Base-by-base conservation (phyloP, 2,888 invertebrate species). In the Pegoplata infirma region DNA sequence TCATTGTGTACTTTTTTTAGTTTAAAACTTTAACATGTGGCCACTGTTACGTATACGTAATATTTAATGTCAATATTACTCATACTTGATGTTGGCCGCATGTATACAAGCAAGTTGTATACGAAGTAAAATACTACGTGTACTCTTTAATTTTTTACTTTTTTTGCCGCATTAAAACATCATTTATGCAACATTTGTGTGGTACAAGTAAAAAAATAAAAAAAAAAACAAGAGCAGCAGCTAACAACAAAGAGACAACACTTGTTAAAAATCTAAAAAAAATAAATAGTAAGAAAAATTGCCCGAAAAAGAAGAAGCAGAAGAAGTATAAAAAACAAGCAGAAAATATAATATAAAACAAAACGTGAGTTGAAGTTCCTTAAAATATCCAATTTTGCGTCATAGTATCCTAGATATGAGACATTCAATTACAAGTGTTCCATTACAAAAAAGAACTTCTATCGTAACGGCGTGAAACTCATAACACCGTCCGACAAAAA, bases 101-200 rank as follows among this genome's bases (percentile, higher is more conserved):
- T 17, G 14, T 63, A 14, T n/a, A n/a, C n/a, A n/a, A n/a, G n/a
- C 19, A 47, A 12, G 16, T 5, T 21, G 21, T 21, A 21, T 16
- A 53, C 10, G 51, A 16, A 0, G 12, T 40, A n/a, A 40, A 40
- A n/a, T n/a, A n/a, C n/a, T 58, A 5, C 10, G 14, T 40, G 25
- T 46, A 14, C 32, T n/a, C 17, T 10, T 47, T n/a, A n/a, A n/a
- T n/a, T n/a, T 61, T 61, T 46, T 63, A 23, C 14, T 49, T 59
- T 53, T 23, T 71, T 79, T 79, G 71, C 75, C 79, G 74, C 78
- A 79, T 71, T 66, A 69, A 71, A 71, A 64, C 10, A 23, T 53
- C 46, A 64, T 78, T 78, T 73, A 71, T 76, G 51, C 61, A 80
- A 64, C 72, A 47, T 74, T 66, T 63, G 58, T 61, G 63, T 61